Conservation (phyloP, 1,140 invertebrate species). For the Drosophila arawakana region DNA sequence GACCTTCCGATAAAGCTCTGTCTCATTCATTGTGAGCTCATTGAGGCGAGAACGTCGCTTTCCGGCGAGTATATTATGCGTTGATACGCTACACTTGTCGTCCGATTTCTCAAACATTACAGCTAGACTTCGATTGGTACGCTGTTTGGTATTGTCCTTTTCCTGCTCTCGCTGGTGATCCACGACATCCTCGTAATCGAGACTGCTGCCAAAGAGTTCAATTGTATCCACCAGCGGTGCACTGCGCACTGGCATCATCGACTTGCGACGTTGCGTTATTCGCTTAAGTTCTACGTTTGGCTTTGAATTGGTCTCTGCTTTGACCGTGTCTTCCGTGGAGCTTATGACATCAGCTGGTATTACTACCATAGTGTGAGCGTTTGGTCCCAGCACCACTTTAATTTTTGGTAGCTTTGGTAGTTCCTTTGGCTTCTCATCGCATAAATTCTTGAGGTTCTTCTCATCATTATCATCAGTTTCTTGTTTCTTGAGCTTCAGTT, state of each 20-base stretch:
- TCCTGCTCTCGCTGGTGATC: slow-evolving; percentile 27
- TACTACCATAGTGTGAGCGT: slow-evolving; percentile 40
- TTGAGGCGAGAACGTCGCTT: slow-evolving; percentile 62
- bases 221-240: slow-evolving; percentile 52
- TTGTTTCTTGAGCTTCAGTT: too few species aligned
- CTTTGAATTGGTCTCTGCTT: slow-evolving; percentile 7
- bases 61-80: slow-evolving; percentile 72
- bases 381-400: slow-evolving; percentile 57
- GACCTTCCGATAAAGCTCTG: slow-evolving; percentile 32
- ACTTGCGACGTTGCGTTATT: slow-evolving; percentile 52
- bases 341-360: background rate
- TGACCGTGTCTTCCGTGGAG: background rate
- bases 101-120: slow-evolving; percentile 63
- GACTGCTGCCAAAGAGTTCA: slow-evolving; percentile 34
- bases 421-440: background rate
- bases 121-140: slow-evolving; percentile 29
- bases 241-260: slow-evolving; percentile 58
- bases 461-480: background rate
- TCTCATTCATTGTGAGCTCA: slow-evolving; percentile 61
- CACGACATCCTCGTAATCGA: slow-evolving; percentile 54
- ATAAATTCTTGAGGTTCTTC: background rate
- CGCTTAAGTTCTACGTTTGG: slow-evolving; percentile 5
- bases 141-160: background rate
- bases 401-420: slow-evolving; percentile 45
- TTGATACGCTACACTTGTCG: slow-evolving; percentile 74